Evolutionary conservation across 2,888 invertebrate species (phyloP), one percentile per base, ranked within the genome.

Genomic region (Aleiodes alternator): DNA sequence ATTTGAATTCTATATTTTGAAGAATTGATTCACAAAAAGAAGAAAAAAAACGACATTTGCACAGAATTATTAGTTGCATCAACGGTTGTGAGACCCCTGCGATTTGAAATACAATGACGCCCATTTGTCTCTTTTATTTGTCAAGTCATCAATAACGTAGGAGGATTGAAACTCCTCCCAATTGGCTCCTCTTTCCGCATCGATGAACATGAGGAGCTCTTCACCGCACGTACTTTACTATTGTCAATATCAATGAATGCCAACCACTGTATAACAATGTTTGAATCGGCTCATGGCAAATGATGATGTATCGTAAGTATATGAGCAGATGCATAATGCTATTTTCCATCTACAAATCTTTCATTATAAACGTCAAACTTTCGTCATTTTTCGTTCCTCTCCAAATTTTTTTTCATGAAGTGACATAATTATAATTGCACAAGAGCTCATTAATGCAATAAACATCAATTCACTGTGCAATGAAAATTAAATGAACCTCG

Each of bases 141-240:
- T 73, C 71, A 73, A 79, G 80, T 82, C 84, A 87, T 85, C 84
- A 87, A 85, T 86, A 86, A 85, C 80, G 76, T 71, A 72, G 64
- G 43, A 16, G 23, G 50, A 78, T 79, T 72, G 74, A 68, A 78
- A 73, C 84, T 86, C 84, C 86, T 83, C 85, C 86, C 86, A 84
- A 82, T 82, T 83, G 81, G 80, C 23, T 73, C 14, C 38, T 69
- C 56, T 69, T 61, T 61, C 51, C 9, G 59, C 38, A 72, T 38
- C 53, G 14, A 7, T 23, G 69, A 59, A 69, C 53, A 16, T 29
- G 14, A 66, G 29, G 66, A 72, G 81, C 85, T 80, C 84, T 83
- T 83, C 82, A 80, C 79, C 80, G 84, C 80, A 78, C 82, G 78
- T 82, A 48, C 48, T n/a, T 57, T 29, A 57, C 48, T 73, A 69